Base-by-base conservation (phyloP, 2,797 vertebrate genomes). In the Diglossa cyanea region DNA sequence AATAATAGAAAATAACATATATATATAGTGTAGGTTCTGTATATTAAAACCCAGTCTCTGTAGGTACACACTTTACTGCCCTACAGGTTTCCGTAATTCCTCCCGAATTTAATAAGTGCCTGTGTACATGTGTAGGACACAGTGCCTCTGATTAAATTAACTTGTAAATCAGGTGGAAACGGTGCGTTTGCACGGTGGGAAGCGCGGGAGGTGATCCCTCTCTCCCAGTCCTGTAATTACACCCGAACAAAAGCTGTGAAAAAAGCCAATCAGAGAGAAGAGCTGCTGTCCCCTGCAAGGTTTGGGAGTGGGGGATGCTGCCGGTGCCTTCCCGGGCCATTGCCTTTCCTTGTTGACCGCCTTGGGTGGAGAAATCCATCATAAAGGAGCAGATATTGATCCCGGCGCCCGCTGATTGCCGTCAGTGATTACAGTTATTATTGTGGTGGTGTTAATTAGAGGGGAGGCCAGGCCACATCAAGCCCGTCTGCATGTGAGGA, bases 161-260 rank as follows among this genome's bases (percentile, higher is more conserved):
- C 86, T 93, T 94, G 92, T 88, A 96, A 97, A 96, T 97, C 96
- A 91, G 78, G 91, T 63, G 80, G 72, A 89, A 95, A 89, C 37
- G 2, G 54, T 20, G 45, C 42, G 11, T 93, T 92, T 85, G 88
- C 94, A 37, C 1, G 37, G 67, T 17, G 82, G 85, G 92, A 88
- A 61, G 73, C 5, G 0, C 4, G 1, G 80, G 35, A 87, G 85
- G 76, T 6, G 35, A 75, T 79, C 42, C 47, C 47, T 84, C 80
- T 88, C 83, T 65, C 68, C 63, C 5, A 1, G 67, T 53, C 55
- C 31, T 1, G 0, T 90, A 68, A 91, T 94, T 82, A 68, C 63
- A 54, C 58, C 63, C 2, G 19, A 68, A 30, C 26, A 63, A 75
- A 84, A 82, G 37, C 67, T 80, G 76, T 12, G 7, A 18, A 44